Conservation (phyloP, 2,113 vertebrate species). For the Anguilla japonica region DNA sequence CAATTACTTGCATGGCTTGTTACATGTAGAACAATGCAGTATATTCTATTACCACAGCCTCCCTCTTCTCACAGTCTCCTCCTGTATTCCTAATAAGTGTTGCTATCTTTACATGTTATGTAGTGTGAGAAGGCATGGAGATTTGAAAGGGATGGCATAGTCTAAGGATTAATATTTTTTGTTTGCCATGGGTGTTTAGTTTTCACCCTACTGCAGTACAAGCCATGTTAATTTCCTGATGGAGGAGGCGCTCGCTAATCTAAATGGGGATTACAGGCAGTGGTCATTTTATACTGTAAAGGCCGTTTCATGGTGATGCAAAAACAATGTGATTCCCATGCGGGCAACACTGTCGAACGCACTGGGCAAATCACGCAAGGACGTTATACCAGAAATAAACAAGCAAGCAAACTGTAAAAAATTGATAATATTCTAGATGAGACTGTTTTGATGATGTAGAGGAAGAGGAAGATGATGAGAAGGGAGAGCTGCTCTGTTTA, state of each 20-base stretch:
- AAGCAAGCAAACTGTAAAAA: no score
- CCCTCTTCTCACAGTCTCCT: not conserved
- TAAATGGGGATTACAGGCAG: not conserved
- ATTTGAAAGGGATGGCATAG: not conserved
- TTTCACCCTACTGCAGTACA: not conserved
- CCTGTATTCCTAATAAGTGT: not conserved
- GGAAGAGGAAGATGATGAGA: no score
- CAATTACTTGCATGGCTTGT: conserved; percentile 56
- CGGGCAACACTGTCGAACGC: no score
- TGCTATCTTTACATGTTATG: not conserved
- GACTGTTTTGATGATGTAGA: no score
- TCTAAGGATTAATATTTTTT: not conserved
- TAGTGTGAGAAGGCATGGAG: not conserved
- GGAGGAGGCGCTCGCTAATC: not conserved
- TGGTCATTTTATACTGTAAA: not conserved
- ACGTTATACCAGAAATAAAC: no score
- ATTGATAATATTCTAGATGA: no score
- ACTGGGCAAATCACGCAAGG: no score
- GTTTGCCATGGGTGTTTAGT: not conserved
- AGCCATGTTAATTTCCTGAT: not conserved
- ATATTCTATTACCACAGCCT: not conserved
- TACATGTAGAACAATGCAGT: conserved; percentile 20
- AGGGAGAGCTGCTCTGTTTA: no score
- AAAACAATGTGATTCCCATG: no score
- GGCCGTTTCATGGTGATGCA: no score